Evolutionary conservation across 2,888 invertebrate species (phyloP).

Genomic region (Cheilosia soror): DNA sequence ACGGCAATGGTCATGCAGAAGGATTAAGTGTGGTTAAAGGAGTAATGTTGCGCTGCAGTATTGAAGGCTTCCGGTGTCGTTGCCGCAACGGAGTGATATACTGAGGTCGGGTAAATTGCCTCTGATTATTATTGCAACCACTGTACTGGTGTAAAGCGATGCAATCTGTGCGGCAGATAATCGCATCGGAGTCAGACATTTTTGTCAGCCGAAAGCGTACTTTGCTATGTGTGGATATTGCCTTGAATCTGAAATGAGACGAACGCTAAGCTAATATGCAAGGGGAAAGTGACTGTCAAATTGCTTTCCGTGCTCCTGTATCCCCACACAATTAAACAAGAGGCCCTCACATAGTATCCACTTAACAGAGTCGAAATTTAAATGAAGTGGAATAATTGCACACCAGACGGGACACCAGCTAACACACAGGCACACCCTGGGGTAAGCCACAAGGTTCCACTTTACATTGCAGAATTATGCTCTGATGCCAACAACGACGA

Average conservation of each 20-base stretch:
- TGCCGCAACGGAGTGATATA: neutral
- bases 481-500: too few species aligned
- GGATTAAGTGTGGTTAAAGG: constrained; percentile 53
- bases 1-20: constrained; percentile 47
- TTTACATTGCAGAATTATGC: constrained; percentile 50
- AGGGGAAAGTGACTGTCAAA: constrained; percentile 8
- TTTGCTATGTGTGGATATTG: neutral
- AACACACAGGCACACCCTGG: neutral
- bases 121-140: neutral
- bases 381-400: constrained; percentile 68
- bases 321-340: constrained; percentile 12
- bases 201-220: neutral
- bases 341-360: neutral
- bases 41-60: constrained; percentile 12
- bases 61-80: neutral
- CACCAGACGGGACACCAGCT: neutral
- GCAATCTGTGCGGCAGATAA: neutral
- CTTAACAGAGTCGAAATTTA: constrained; percentile 56
- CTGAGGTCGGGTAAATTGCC: neutral
- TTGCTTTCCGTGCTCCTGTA: neutral
- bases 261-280: constrained; percentile 8
- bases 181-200: neutral
- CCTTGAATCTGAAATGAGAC: constrained; percentile 23
- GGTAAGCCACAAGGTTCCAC: constrained; percentile 40
- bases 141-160: neutral